A percentile compares a stretch with the other conserved stretches of the same genome.
Conservation (phyloP, 1,140 invertebrate genomes). For the Eurosta solidaginis region DNA sequence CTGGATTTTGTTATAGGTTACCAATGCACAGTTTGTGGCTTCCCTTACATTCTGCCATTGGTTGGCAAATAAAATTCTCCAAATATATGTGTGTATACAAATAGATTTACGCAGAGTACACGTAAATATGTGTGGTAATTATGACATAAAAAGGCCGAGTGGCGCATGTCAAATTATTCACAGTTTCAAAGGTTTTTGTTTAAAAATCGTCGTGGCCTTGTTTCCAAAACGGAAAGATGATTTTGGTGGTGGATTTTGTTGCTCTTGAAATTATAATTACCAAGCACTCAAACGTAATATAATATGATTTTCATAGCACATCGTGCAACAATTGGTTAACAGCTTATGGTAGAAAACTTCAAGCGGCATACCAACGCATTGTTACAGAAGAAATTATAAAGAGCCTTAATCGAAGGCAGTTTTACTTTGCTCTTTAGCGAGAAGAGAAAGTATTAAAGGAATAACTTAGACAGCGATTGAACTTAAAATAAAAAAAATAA, state of each 20-base stretch:
- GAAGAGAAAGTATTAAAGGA: too few relatives aligned
- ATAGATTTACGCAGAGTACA: background rate
- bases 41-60: too few relatives aligned
- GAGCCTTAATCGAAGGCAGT: too few relatives aligned
- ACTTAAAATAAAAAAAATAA: too few relatives aligned
- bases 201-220: background rate
- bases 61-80: too few relatives aligned
- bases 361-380: background rate
- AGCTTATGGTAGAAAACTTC: background rate
- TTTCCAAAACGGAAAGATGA: background rate
- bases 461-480: too few relatives aligned
- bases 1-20: too few relatives aligned
- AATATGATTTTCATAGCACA: conserved; percentile 11
- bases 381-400: background rate
- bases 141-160: background rate
- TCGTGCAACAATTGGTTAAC: conserved; percentile 23
- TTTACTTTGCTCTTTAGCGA: too few relatives aligned
- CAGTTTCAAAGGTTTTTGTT: background rate
- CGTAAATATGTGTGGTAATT: background rate
- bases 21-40: too few relatives aligned
- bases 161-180: conserved; percentile 13
- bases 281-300: conserved; percentile 16
- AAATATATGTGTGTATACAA: too few relatives aligned
- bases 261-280: background rate
- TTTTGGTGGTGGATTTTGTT: conserved; percentile 20